Percentiles rank a stretch among this genome's conserved stretches.
phyloP scores from a whole-genome alignment of 2,113 vertebrate genomes.

The Ailuropoda melanoleuca region DNA sequence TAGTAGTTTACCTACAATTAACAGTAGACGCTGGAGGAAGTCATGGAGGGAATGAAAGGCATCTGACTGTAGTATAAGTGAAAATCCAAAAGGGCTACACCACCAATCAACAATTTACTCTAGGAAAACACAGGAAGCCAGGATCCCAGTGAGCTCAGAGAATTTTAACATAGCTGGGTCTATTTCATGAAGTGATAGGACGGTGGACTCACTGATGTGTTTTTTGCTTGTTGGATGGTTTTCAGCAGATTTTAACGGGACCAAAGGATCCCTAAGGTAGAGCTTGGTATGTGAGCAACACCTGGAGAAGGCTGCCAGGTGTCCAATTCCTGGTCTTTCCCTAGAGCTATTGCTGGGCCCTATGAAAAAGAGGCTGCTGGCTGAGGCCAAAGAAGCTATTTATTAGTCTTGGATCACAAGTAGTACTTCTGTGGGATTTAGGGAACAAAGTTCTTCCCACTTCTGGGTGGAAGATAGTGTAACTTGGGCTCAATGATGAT shows the following conservation, averaged over 20 bases:
- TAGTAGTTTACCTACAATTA: neutral
- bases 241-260: neutral
- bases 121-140: neutral
- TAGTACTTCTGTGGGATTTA: neutral
- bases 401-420: neutral
- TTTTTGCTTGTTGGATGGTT: neutral
- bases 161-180: neutral
- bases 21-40: neutral
- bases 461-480: neutral
- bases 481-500: neutral
- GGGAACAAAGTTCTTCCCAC: neutral
- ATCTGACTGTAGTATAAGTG: neutral
- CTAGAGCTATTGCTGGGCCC: neutral
- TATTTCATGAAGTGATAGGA: neutral
- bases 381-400: neutral
- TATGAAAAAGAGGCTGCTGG: neutral
- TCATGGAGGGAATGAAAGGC: neutral
- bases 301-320: neutral
- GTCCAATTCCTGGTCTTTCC: neutral
- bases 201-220: neutral
- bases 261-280: neutral
- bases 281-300: neutral
- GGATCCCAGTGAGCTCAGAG: neutral
- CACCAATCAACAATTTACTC: neutral
- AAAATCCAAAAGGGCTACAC: neutral